Conservation (phyloP, 2,888 invertebrate species). For the Hydropsyche betteni region DNA sequence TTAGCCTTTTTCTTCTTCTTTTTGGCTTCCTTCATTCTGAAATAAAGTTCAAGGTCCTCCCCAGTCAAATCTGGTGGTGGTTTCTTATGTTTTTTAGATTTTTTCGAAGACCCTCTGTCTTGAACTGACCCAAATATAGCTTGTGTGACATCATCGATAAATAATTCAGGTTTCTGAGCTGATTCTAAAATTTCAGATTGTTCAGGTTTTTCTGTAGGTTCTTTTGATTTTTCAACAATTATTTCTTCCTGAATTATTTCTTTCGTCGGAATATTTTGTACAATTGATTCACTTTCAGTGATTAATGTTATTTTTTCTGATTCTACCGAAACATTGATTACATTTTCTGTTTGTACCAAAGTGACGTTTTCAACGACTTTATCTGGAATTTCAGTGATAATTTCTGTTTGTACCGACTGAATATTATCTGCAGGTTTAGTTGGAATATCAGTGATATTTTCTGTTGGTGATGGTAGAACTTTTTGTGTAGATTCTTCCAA, state of each 20-base stretch:
- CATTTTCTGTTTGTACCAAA: too few species aligned
- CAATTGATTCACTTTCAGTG: neutral
- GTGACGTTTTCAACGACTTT: neutral
- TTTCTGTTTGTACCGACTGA: neutral
- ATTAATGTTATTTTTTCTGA: too few species aligned
- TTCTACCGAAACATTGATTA: too few species aligned
- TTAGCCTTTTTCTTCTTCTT: constrained; percentile 56
- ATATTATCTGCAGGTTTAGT: neutral
- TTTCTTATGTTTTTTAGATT: constrained; percentile 45
- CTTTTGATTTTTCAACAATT: neutral
- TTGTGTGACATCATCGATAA: constrained; percentile 61
- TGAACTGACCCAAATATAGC: constrained; percentile 72
- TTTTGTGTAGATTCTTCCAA: too few species aligned
- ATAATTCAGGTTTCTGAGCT: neutral
- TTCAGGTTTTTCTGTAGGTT: neutral
- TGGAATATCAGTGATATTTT: neutral
- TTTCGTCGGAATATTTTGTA: neutral
- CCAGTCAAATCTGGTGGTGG: constrained; percentile 41
- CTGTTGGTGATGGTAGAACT: neutral
- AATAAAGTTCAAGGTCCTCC: constrained; percentile 47
- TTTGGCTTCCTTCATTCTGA: constrained; percentile 53
- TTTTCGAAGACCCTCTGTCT: constrained; percentile 58
- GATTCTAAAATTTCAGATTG: neutral
- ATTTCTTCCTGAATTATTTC: constrained; percentile 14
- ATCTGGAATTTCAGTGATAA: neutral